Evolutionary conservation across 2,113 vertebrate species (phyloP).

Genomic region (Tupaia chinensis): DNA sequence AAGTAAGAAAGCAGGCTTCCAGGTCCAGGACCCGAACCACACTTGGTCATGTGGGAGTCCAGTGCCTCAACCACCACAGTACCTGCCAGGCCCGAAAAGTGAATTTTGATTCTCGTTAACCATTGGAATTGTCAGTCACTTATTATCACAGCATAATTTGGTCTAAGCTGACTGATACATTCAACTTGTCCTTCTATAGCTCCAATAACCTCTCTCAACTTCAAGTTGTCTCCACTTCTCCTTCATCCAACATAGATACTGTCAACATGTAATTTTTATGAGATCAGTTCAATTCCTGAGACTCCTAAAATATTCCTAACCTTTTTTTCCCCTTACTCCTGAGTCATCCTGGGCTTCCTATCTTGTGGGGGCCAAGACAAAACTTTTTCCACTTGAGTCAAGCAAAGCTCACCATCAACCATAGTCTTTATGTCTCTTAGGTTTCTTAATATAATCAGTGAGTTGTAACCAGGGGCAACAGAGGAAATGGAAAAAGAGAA

Average conservation of each 20-base stretch:
- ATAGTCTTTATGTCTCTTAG: not conserved
- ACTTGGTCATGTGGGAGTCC: too few relatives aligned
- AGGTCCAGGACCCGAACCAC: too few relatives aligned
- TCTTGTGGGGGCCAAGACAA: not conserved
- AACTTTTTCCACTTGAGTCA: not conserved
- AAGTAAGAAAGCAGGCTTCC: too few relatives aligned
- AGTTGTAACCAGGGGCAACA: not conserved
- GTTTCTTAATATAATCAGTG: not conserved
- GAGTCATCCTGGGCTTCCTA: not conserved
- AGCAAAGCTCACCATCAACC: not conserved
- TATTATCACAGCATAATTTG: not conserved
- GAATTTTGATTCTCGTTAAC: not conserved
- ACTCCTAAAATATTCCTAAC: not conserved
- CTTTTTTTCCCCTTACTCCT: not conserved
- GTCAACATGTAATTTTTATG: not conserved
- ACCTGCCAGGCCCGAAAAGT: not conserved
- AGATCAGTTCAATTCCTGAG: not conserved
- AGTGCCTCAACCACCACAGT: too few relatives aligned
- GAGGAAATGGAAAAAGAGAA: not conserved
- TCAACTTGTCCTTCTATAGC: not conserved
- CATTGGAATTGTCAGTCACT: not conserved
- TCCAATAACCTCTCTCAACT: not conserved
- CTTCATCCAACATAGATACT: not conserved
- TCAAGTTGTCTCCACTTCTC: not conserved
- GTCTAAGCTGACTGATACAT: not conserved